Evolutionary conservation across 2,113 vertebrate genomes (phyloP), one percentile per base, ranked within the genome.

Genomic region (Gambusia holbrooki): DNA sequence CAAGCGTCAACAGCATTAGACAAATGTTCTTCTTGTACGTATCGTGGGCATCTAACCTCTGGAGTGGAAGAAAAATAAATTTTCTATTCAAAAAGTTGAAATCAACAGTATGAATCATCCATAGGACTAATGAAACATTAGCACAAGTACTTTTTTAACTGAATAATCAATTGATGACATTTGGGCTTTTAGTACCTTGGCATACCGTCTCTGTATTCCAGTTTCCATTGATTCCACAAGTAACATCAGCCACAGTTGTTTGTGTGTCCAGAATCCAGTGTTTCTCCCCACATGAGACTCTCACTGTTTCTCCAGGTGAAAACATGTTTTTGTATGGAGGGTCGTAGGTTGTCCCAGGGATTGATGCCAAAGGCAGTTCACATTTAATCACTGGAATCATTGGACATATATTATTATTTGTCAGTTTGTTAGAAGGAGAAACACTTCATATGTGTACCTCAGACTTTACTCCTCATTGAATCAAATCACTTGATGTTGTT

Each of bases 1-100:
- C 8, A 2, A 0, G 0, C 0, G 0, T 0, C 0, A 0, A 0
- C 0, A 85, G 40, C 58, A 0, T 0, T 0, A 0, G 0, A 0
- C 25, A 91, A 25, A 71, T 0, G 0, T 5, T 0, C 0, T 0
- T 19, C 2, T 15, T 0, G 0, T 33, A 0, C 37, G 42, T 30
- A 0, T 5, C 1, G 1, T 0, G 0, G 2, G 70, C 93, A 94
- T 22, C 0, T 77, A 1, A 90, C 69, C 76, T 77, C 92, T 94
- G 33, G 0, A 73, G 77, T n/a, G 30, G n/a, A n/a, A n/a, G n/a
- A 3, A n/a, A n/a, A n/a, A n/a, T n/a, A n/a, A n/a, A n/a, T n/a
- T n/a, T n/a, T n/a, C n/a, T n/a, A n/a, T n/a, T n/a, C n/a, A n/a
- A n/a, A n/a, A n/a, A n/a, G n/a, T n/a, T n/a, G n/a, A n/a, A n/a